Evolutionary conservation across 2,888 invertebrate genomes (phyloP).

Genomic region (Sphinx pinastri): DNA sequence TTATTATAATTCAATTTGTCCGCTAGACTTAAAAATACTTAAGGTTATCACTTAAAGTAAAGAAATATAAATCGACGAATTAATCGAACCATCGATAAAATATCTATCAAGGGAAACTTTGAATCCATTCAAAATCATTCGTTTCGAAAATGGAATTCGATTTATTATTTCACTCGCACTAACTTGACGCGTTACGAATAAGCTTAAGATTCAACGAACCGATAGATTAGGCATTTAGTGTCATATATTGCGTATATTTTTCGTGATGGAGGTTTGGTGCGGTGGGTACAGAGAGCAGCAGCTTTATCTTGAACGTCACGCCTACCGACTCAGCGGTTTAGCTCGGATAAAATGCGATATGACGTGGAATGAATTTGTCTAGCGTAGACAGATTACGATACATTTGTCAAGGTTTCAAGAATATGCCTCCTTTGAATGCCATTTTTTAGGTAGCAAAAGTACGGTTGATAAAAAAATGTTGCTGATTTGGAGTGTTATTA

Average conservation of each 20-base stretch:
- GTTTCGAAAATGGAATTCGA: slow-evolving; percentile 29
- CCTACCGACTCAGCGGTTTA: slow-evolving; percentile 22
- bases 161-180: slow-evolving; percentile 27
- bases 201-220: slow-evolving; percentile 27
- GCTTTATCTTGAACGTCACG: slow-evolving; percentile 23
- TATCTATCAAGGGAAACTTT: slow-evolving; percentile 15
- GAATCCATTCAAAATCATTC: slow-evolving; percentile 24
- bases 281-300: slow-evolving; percentile 1
- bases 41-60: background rate
- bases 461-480: too few relatives aligned
- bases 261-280: slow-evolving; percentile 10
- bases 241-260: slow-evolving; percentile 26
- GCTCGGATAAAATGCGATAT: slow-evolving; percentile 17
- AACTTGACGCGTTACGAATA: slow-evolving; percentile 28
- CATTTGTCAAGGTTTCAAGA: slow-evolving; percentile 11
- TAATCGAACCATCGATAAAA: slow-evolving; percentile 13
- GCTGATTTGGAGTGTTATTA: too few relatives aligned
- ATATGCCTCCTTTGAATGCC: background rate
- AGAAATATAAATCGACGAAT: slow-evolving; percentile 8
- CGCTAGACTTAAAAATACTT: background rate
- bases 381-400: slow-evolving; percentile 13
- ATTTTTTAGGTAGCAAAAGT: background rate
- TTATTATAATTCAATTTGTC: background rate
- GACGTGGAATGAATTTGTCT: slow-evolving; percentile 24
- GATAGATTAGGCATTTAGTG: slow-evolving; percentile 27